Evolutionary conservation across 1,140 invertebrate genomes (phyloP), one percentile per base, ranked within the genome.

Genomic region (Rhizoglyphus robini): DNA sequence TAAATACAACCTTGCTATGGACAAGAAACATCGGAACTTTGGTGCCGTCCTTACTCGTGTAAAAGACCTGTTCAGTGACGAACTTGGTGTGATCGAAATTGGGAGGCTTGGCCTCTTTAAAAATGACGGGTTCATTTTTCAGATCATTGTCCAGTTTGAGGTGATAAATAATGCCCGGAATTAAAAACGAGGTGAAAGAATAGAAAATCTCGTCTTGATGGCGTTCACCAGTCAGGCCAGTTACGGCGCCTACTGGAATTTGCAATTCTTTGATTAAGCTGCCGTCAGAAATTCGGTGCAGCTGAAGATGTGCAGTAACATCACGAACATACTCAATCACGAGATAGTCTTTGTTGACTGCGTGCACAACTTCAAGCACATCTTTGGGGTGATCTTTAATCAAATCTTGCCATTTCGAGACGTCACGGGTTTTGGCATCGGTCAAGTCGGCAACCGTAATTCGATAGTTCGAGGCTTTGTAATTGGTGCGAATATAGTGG

Each of bases 21-120:
- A 96, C 83, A 68, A 99, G 86, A 76, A 96, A 99, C 95, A 99
- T 98, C 3, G 96, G 96, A 69, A 99, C 82, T 78, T 87, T 86
- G 0, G 92, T 96, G 63, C 88, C 90, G 79, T 99, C 95, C 78
- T 92, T 95, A 75, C 90, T 93, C 1, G 80, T 72, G 76, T 96
- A 99, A 78, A 98, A 99, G 46, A 95, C 81, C 79, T 98, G 95
- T 61, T 85, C 83, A 2, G 87, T 88, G 74, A 86, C 83, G 73
- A 90, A 97, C 60, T 85, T 75, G 5, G 81, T 79, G 3, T 84
- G 75, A 76, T 96, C 83, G 76, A 97, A 91, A 64, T 86, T 85
- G 63, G 87, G 83, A 8, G 97, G 81, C 75, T 85, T 83, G 4
- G 90, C 87, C 77, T 94, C 85, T 69, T 86, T 79, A 72, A 89